Base-by-base conservation (phyloP, 1,140 invertebrate species). In the Caerostris darwini region DNA sequence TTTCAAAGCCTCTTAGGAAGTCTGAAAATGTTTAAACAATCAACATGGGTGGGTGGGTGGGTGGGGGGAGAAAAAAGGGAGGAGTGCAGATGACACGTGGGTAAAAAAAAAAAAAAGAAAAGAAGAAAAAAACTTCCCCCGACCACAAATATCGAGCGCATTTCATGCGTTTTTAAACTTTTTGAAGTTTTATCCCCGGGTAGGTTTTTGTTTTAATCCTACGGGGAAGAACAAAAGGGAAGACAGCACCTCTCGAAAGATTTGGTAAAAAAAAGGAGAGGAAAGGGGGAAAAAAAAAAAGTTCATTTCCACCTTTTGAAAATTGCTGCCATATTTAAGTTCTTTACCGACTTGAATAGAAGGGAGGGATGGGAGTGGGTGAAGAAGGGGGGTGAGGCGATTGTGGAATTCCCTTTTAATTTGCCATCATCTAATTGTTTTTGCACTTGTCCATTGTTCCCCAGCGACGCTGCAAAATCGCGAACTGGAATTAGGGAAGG, bases 341-440 rank as follows among this genome's bases (percentile, higher is more conserved):
- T 85, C 90, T 85, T 92, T 85, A 92, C 50, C 3, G 69, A 71
- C n/a, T 85, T 83, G 59, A 92, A 90, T 81, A 17, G 54, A 81
- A 34, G 64, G 7, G 56, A 14, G 3, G 19, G 56, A 17, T 17
- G 54, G 17, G 8, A 34, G 58, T 19, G 14, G 56, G 6, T 8
- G 14, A 77, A 19, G 57, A 12, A 54, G 59, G 4, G 67, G 90
- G 71, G 10, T 50, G 71, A 34, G 54, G 90, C 54, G 77, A 85
- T 92, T 61, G 81, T 91, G 64, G 82, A 87, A 94, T 94, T 94
- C 92, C 86, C 92, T 94, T 93, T 94, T 94, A 94, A 94, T 94
- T 94, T 94, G 61, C 61, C 92, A 71, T 59, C 61, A 85, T 89
- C 86, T 94, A 94, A 94, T 94, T 94, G 92, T 94, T 88, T 94